phyloP scores from a whole-genome alignment of 2,113 vertebrate species.

The Myrmecophaga tridactyla region DNA sequence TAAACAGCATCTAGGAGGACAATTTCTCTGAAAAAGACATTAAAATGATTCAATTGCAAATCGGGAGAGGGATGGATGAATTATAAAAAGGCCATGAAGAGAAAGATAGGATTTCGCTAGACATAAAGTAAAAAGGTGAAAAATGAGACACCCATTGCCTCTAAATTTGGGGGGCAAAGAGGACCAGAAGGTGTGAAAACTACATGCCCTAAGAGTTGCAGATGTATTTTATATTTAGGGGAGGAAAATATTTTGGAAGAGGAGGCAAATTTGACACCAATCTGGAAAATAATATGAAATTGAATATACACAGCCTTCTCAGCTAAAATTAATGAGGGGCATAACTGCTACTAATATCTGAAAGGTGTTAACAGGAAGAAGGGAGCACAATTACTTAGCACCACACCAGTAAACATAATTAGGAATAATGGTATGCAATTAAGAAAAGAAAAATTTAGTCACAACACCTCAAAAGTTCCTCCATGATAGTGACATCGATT shows the following conservation, averaged over 20 bases:
- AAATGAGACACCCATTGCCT: neutral
- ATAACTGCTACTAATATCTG: conserved; percentile 65
- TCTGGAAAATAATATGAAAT: conserved; percentile 52
- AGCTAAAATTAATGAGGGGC: conserved; percentile 70
- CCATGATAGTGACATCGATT: conserved; percentile 58
- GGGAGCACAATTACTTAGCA: conserved; percentile 66
- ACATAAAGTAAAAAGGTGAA: neutral
- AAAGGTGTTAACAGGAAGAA: conserved; percentile 72
- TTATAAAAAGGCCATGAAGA: neutral
- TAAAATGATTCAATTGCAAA: neutral
- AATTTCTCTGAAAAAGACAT: neutral
- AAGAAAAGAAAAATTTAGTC: conserved; percentile 73
- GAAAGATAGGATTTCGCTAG: neutral
- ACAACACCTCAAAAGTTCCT: conserved; percentile 59
- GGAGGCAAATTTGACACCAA: conserved; percentile 22
- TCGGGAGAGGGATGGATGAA: neutral
- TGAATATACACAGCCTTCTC: conserved; percentile 58
- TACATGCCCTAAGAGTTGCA: neutral
- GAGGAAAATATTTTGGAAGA: neutral
- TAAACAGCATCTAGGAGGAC: neutral
- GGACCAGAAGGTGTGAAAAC: neutral
- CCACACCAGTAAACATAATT: conserved; percentile 72
- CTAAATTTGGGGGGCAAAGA: neutral
- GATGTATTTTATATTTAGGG: neutral
- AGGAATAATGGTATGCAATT: conserved; percentile 74